Evolutionary conservation across 1,140 invertebrate genomes (phyloP), one percentile per base, ranked within the genome.

Genomic region (Macrosteles quadrilineatus): DNA sequence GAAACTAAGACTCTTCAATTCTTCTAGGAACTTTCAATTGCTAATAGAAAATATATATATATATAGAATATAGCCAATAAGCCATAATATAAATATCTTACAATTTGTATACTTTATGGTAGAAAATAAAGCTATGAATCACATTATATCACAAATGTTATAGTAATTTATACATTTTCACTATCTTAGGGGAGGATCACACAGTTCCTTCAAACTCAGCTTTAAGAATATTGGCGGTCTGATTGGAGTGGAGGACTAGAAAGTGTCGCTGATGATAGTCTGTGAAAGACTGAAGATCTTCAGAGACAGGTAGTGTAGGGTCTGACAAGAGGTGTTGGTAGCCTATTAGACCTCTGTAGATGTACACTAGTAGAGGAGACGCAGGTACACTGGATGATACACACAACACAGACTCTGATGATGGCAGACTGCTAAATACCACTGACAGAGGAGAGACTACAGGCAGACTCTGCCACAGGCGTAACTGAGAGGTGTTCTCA

Each of bases 181-280:
- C n/a, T n/a, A n/a, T n/a, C n/a, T n/a, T n/a, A n/a, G n/a, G n/a
- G n/a, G n/a, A n/a, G n/a, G n/a, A n/a, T n/a, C n/a, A n/a, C n/a
- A n/a, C n/a, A n/a, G n/a, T 3, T 6, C 47, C 47, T 50, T 50
- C 47, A n/a, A 50, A 50, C 21, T 50, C 14, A 4, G 47, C 47
- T 50, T 50, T 4, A 19, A 50, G 47, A 3, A 50, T n/a, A 50
- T n/a, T 19, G n/a, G 47, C 47, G 4, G 14, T 50, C 6, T 50
- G 4, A 19, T 50, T 21, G 21, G 47, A 6, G n/a, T 6, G 47
- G 21, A 59, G 4, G 23, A 59, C 21, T 1, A 71, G 11, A 17
- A 66, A 66, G 40, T 66, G 63, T 27, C 63, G 31, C 17, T 66
- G 21, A 6, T 66, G n/a, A 17, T 66, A 9, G 36, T 66, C 63